phyloP scores from a whole-genome alignment of 1,140 invertebrate species.

The Macrocentrus cingulum region DNA sequence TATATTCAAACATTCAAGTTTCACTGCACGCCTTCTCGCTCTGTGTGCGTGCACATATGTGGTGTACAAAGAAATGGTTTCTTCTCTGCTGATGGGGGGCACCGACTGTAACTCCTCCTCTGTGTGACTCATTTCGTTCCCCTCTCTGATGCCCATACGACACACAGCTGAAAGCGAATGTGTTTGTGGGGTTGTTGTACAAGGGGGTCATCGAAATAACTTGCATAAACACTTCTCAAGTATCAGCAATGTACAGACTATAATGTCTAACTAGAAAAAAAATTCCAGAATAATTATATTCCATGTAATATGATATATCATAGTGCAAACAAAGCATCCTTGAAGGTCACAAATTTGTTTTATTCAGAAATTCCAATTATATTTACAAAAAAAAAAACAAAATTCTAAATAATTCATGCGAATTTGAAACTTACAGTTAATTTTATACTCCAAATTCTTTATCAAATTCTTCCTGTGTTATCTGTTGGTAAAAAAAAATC shows the following conservation, averaged over 20 bases:
- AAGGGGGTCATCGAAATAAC: too few relatives aligned
- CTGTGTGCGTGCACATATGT: background rate
- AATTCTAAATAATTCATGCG: slow-evolving; percentile 25
- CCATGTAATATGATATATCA: too few relatives aligned
- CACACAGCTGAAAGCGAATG: background rate
- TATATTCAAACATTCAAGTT: background rate
- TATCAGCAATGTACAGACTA: too few relatives aligned
- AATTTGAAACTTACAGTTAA: too few relatives aligned
- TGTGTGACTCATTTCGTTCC: slow-evolving; percentile 12
- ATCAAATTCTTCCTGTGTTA: slow-evolving; percentile 55
- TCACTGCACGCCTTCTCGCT: background rate
- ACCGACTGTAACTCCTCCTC: background rate
- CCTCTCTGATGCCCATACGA: slow-evolving; percentile 8
- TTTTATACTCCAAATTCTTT: slow-evolving; percentile 40
- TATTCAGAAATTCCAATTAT: background rate
- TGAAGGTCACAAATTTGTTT: background rate
- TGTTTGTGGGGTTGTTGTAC: too few relatives aligned
- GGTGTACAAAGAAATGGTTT: slow-evolving; percentile 1
- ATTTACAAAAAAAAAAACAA: background rate
- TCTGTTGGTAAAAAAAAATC: slow-evolving; percentile 42
- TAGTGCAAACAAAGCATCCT: too few relatives aligned
- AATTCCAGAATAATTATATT: too few relatives aligned
- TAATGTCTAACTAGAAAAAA: too few relatives aligned
- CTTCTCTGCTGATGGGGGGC: background rate
- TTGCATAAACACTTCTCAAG: too few relatives aligned